Conservation (phyloP, 1,140 invertebrate species). For the Plodia interpunctella region DNA sequence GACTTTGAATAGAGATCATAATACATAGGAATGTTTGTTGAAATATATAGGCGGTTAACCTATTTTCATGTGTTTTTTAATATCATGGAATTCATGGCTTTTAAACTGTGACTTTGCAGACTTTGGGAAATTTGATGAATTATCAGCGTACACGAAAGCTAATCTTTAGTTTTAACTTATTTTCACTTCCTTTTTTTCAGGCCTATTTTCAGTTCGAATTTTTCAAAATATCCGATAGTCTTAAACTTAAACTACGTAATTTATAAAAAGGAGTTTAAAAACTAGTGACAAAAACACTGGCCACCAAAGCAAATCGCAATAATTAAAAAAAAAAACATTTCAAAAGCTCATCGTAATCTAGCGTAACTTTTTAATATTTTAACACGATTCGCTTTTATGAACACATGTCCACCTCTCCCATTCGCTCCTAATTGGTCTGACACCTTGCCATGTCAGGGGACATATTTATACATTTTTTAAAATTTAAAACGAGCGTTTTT, state of each 20-base stretch:
- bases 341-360: not conserved
- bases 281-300: not conserved
- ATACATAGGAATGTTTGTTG: not conserved
- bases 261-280: not conserved
- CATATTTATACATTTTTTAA: conserved; percentile 9
- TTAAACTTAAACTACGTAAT: not conserved
- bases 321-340: not conserved
- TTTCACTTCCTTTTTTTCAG: no score
- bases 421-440: conserved; percentile 72
- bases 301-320: no score
- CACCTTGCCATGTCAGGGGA: conserved; percentile 41
- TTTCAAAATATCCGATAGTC: not conserved
- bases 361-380: conserved; percentile 4
- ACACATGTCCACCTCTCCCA: conserved; percentile 46
- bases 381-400: not conserved
- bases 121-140: no score
- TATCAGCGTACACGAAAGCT: no score
- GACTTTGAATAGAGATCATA: not conserved
- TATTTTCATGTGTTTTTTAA: no score
- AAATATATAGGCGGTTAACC: not conserved
- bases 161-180: no score
- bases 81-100: no score
- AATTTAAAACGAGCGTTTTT: conserved; percentile 27
- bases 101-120: no score
- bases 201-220: no score